Conservation (phyloP, 2,113 vertebrate genomes). For the Pseudorasbora parva region DNA sequence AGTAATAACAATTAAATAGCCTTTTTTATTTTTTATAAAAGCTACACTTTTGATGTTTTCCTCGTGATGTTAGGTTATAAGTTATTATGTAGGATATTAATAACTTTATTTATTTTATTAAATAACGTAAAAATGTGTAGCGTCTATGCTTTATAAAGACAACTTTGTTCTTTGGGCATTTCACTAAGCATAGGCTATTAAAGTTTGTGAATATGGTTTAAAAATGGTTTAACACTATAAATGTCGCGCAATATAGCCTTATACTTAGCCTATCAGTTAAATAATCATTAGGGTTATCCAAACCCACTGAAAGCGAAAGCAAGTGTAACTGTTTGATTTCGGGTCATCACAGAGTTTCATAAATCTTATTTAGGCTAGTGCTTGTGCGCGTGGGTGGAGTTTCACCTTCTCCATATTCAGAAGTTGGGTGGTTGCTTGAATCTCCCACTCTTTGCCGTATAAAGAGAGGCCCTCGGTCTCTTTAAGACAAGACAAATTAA, state of each 20-base stretch:
- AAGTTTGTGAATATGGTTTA: not conserved
- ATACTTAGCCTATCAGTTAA: constrained; percentile 21
- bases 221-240: not conserved
- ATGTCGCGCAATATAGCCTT: not conserved
- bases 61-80: too few species aligned
- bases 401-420: constrained; percentile 81
- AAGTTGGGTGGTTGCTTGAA: constrained; percentile 75
- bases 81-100: too few species aligned
- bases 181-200: too few species aligned
- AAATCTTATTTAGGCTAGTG: constrained; percentile 61
- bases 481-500: constrained; percentile 81
- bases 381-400: constrained; percentile 84
- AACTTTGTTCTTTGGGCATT: not conserved
- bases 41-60: not conserved
- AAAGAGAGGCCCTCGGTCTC: constrained; percentile 82
- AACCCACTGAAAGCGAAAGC: constrained; percentile 62
- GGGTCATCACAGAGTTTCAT: constrained; percentile 48
- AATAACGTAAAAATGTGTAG: not conserved
- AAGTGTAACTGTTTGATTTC: constrained; percentile 63
- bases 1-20: not conserved
- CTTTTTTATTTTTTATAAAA: not conserved
- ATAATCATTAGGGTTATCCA: constrained; percentile 39
- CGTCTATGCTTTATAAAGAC: not conserved
- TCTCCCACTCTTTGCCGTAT: constrained; percentile 82
- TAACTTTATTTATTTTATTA: too few species aligned